Conservation (phyloP, 2,113 vertebrate species). For the Gallinago media region DNA sequence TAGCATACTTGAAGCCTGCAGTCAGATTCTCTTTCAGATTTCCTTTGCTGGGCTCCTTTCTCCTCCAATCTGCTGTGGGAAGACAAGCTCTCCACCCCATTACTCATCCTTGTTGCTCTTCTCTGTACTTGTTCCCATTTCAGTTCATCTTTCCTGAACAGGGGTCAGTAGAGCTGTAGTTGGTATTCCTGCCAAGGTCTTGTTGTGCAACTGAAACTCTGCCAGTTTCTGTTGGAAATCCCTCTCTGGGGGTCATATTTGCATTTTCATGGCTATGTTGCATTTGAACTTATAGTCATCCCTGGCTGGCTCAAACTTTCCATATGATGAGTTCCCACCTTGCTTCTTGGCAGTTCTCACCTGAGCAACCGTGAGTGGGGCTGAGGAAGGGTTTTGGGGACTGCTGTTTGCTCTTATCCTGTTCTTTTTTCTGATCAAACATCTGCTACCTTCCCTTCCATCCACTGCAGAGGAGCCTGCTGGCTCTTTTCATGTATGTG, state of each 20-base stretch:
- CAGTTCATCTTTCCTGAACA: constrained; percentile 1
- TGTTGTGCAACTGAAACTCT: background rate
- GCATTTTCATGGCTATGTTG: background rate
- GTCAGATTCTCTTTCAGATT: constrained; percentile 10
- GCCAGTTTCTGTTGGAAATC: constrained; percentile 11
- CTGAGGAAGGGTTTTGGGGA: background rate
- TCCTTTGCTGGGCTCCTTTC: background rate
- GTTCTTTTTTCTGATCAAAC: background rate
- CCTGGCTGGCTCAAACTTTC: background rate
- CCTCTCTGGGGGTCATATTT: background rate
- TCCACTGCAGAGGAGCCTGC: background rate
- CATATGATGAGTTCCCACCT: background rate
- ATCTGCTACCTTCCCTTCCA: background rate
- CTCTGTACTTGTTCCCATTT: constrained; percentile 22
- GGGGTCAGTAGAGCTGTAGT: background rate
- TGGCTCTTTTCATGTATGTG: background rate
- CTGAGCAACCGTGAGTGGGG: background rate
- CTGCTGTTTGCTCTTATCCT: background rate
- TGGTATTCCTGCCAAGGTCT: background rate
- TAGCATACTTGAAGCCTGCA: background rate
- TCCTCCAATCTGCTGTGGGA: background rate
- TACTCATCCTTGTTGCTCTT: background rate
- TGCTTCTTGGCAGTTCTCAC: background rate
- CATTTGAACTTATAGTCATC: background rate
- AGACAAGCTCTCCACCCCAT: background rate